Base-by-base conservation (phyloP, 2,888 invertebrate species). In the Shargacucullia verbasci region DNA sequence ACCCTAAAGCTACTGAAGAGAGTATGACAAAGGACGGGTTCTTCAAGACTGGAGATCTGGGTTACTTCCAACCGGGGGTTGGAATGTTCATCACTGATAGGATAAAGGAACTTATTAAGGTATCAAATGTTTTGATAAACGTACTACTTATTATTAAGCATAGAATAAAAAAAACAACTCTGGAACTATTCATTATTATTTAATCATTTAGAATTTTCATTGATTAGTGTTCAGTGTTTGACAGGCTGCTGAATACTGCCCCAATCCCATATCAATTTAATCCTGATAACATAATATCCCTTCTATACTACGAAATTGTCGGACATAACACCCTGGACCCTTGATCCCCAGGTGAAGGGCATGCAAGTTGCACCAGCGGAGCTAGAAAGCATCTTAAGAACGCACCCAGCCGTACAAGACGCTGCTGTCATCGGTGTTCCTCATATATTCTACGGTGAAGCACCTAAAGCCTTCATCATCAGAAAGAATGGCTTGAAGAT, bases 321-420 rank as follows among this genome's bases (percentile, higher is more conserved):
- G 20, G 4, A 20, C 29, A 9, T 29, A 29, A 29, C 29, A 9
- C 7, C 2, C 29, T 2, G 12, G 8, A 1, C 12, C 27, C 8
- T 37, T 27, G 9, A 12, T 29, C 37, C 40, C 4, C 80, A 94
- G 94, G 97, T 97, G 0, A 96, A 95, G 90, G 96, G 95, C 1
- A 95, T 95, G 88, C 95, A 98, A 95, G 98, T 98, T 11, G 96
- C 98, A 0, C 98, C 98, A 29, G 98, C 98, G 0, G 98, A 98
- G 85, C 87, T 99, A 15, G 98, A 99, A 87, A 96, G 95, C 35
- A 73, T 97, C 2, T 89, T 98, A 0, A 92, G 97, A 37, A 94
- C 95, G 3, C 97, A 97, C 85, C 97, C 97, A 0, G 95, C 95
- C 0, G 95, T 99, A 0, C 87, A 94, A 31, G 99, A 99, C 72